phyloP scores from a whole-genome alignment of 2,888 invertebrate species.

The Notodromas monacha region DNA sequence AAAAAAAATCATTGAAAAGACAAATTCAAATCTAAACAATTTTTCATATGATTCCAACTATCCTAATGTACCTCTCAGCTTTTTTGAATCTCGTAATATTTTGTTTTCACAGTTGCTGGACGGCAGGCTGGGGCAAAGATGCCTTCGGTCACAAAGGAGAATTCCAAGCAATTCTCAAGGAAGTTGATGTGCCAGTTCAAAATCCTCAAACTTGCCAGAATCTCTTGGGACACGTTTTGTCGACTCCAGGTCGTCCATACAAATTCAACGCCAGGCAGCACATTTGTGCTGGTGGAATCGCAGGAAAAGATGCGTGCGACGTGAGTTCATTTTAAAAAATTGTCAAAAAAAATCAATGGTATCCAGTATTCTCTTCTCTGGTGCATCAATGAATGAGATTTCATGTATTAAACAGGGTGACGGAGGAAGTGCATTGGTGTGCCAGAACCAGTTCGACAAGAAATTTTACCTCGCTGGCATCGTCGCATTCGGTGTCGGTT shows the following conservation, averaged over 20 bases:
- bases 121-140: constrained; percentile 54
- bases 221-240: constrained; percentile 26
- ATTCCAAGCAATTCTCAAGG: constrained; percentile 32
- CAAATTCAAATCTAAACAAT: no score
- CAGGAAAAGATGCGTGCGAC: constrained; percentile 40
- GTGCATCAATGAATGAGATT: no score
- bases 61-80: no score
- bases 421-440: constrained; percentile 35
- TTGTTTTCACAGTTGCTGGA: constrained; percentile 16
- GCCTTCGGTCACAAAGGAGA: constrained; percentile 19
- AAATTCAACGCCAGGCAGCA: constrained; percentile 30
- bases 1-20: no score
- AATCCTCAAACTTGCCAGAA: constrained; percentile 33
- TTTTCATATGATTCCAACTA: no score
- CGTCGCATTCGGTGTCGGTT: constrained; percentile 38
- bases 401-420: constrained; percentile 25
- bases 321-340: constrained; percentile 18
- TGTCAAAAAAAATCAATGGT: constrained; percentile 4
- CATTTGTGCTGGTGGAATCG: constrained; percentile 42
- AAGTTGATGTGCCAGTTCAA: constrained; percentile 38
- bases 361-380: neutral
- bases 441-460: constrained; percentile 19
- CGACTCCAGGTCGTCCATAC: no score
- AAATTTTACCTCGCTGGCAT: constrained; percentile 29
- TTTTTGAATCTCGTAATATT: no score